A percentile compares a stretch with the other conserved stretches of the same genome.
phyloP scores from a whole-genome alignment of 30 jellyfish, hydroid and myxozoan genomes.

The Mastigias papua region DNA sequence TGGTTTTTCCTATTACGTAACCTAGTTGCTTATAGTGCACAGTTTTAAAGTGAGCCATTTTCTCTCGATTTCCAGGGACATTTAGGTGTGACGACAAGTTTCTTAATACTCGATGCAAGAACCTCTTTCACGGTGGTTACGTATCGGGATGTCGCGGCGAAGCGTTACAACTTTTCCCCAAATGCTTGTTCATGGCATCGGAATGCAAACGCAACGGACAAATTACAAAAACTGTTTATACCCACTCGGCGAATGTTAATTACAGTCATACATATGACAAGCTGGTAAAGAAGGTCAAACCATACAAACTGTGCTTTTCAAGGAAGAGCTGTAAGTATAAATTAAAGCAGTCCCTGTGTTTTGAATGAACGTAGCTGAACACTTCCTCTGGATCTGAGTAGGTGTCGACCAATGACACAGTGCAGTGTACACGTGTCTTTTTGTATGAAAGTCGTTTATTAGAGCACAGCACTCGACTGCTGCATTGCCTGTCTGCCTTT shows the following conservation, averaged over 20 bases:
- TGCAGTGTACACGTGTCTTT: too few relatives aligned
- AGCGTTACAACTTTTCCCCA: constrained; percentile 65
- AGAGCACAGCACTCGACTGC: too few relatives aligned
- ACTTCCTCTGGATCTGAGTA: too few relatives aligned
- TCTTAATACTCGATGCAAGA: constrained; percentile 30
- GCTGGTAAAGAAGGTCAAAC: constrained; percentile 31
- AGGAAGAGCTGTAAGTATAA: constrained; percentile 58
- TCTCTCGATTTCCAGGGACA: not conserved
- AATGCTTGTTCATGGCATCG: constrained; percentile 76
- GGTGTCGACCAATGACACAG: too few relatives aligned
- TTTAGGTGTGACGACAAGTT: constrained; percentile 28
- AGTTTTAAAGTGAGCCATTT: too few relatives aligned
- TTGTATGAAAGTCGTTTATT: too few relatives aligned
- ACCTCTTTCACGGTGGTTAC: constrained; percentile 37
- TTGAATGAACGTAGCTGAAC: too few relatives aligned
- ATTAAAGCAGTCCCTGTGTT: too few relatives aligned
- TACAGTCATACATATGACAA: constrained; percentile 31
- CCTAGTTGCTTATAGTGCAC: too few relatives aligned
- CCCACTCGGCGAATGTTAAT: constrained; percentile 32
- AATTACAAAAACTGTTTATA: constrained; percentile 12
- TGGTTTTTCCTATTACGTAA: too few relatives aligned
- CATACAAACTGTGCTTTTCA: constrained; percentile 51
- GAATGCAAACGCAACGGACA: constrained; percentile 50
- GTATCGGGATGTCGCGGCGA: constrained; percentile 66
- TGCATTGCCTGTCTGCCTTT: too few relatives aligned